Evolutionary conservation across 64 coral and sea anemone genomes (phyloP).

Genomic region (Actinia equina): DNA sequence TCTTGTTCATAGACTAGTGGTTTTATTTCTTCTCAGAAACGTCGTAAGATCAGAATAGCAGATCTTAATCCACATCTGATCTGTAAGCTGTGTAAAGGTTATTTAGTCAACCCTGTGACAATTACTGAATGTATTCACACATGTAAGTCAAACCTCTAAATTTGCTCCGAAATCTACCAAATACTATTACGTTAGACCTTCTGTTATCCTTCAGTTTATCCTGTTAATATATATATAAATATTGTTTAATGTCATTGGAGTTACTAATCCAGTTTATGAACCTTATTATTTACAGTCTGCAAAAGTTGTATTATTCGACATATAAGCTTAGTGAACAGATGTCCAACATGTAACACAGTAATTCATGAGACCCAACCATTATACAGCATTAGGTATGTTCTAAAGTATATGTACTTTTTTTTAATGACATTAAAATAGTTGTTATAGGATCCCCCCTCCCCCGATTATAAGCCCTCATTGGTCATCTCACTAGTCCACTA

Average conservation of each 20-base stretch:
- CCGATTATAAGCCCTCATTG: too few species aligned
- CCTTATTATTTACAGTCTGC: conserved; percentile 50
- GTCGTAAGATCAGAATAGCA: conserved; percentile 29
- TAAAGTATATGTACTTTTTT: too few species aligned
- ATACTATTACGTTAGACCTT: too few species aligned
- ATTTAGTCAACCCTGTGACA: conserved; percentile 47
- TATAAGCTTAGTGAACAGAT: conserved; percentile 80
- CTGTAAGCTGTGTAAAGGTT: conserved; percentile 49
- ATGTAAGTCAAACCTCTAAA: conserved; percentile 2
- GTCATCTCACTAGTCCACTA: too few species aligned
- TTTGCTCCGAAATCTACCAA: too few species aligned
- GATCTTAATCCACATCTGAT: conserved; percentile 42
- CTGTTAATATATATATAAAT: too few species aligned
- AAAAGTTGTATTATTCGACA: conserved; percentile 86
- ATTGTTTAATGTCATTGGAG: too few species aligned
- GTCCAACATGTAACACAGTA: conserved; percentile 62
- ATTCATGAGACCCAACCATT: conserved; percentile 88
- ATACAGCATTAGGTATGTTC: conserved; percentile 79
- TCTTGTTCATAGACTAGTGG: not conserved
- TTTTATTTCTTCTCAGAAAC: conserved; percentile 14
- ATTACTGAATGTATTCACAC: conserved; percentile 64
- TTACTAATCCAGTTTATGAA: not conserved
- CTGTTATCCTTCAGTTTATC: too few species aligned
- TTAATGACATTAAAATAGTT: too few species aligned
- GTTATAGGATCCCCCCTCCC: too few species aligned